phyloP scores from a whole-genome alignment of 92 coral and sea anemone genomes.

The Zoanthus solanderi region DNA sequence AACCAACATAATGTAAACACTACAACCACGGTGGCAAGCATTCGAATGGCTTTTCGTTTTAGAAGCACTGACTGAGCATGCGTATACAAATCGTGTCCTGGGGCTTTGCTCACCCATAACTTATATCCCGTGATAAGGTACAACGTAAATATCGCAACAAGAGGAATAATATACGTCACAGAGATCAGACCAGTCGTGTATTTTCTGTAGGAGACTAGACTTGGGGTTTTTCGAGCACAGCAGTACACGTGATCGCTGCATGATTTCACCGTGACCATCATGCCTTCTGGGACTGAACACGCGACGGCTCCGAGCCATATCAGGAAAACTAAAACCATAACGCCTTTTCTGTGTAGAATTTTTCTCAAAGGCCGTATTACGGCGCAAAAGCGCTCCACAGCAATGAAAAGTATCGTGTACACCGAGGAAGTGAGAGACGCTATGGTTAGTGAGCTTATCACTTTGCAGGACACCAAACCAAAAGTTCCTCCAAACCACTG shows the following conservation, averaged over 20 bases:
- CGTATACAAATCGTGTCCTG: slow-evolving; percentile 64
- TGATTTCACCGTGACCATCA: slow-evolving; percentile 57
- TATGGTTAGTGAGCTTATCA: slow-evolving; percentile 60
- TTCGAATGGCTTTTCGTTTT: slow-evolving; percentile 76
- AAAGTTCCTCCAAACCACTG: slow-evolving; percentile 82
- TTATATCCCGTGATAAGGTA: slow-evolving; percentile 69
- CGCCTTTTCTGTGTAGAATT: slow-evolving; percentile 40
- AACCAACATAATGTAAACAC: slow-evolving; percentile 87
- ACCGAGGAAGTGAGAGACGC: slow-evolving; percentile 70
- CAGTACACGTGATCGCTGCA: slow-evolving; percentile 30
- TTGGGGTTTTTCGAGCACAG: slow-evolving; percentile 48
- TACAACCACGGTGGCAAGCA: slow-evolving; percentile 75
- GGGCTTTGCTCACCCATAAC: slow-evolving; percentile 73
- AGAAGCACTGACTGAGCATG: slow-evolving; percentile 47
- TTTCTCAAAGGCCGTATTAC: slow-evolving; percentile 70
- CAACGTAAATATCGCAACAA: slow-evolving; percentile 61
- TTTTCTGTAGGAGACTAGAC: slow-evolving; percentile 57
- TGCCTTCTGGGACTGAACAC: slow-evolving; percentile 66
- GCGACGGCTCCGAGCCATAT: slow-evolving; percentile 71
- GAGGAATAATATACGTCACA: slow-evolving; percentile 65
- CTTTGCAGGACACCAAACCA: slow-evolving; percentile 74
- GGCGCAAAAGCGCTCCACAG: slow-evolving; percentile 77
- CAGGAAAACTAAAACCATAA: slow-evolving; percentile 38
- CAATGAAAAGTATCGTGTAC: slow-evolving; percentile 73
- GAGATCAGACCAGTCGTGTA: slow-evolving; percentile 58